Evolutionary conservation across 2,797 vertebrate genomes (phyloP).

Genomic region (Poecilia wingei): DNA sequence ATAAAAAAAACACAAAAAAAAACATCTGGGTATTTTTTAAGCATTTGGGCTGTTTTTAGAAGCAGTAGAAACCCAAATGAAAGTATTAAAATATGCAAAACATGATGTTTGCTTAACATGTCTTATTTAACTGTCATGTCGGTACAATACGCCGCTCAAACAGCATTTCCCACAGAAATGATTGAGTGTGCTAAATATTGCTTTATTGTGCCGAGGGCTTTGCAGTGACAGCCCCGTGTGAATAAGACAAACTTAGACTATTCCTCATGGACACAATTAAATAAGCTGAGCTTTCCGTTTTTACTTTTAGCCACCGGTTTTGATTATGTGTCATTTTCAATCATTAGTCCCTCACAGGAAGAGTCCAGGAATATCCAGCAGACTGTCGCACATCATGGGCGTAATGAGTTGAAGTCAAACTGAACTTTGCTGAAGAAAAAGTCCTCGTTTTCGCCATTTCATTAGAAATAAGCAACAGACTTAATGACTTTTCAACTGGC

Average conservation of each 20-base stretch:
- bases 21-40: no score
- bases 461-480: not conserved
- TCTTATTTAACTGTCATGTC: not conserved
- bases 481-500: not conserved
- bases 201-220: conserved; percentile 13
- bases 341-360: conserved; percentile 14
- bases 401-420: conserved; percentile 11
- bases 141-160: not conserved
- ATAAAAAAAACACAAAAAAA: no score
- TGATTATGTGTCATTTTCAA: conserved; percentile 44
- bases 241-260: conserved; percentile 31
- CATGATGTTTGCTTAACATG: no score
- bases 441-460: not conserved
- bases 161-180: conserved; percentile 11
- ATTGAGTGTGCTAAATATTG: conserved; percentile 24
- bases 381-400: conserved; percentile 28
- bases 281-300: conserved; percentile 13
- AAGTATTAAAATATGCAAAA: no score
- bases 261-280: conserved; percentile 60
- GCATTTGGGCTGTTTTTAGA: no score
- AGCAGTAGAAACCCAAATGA: no score
- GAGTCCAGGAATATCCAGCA: conserved; percentile 33
- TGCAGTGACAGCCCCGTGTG: conserved; percentile 23
- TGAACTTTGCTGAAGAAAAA: conserved; percentile 15
- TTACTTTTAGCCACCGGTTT: conserved; percentile 18